Conservation (phyloP, 2,797 vertebrate genomes). For the Limnodromus scolopaceus region DNA sequence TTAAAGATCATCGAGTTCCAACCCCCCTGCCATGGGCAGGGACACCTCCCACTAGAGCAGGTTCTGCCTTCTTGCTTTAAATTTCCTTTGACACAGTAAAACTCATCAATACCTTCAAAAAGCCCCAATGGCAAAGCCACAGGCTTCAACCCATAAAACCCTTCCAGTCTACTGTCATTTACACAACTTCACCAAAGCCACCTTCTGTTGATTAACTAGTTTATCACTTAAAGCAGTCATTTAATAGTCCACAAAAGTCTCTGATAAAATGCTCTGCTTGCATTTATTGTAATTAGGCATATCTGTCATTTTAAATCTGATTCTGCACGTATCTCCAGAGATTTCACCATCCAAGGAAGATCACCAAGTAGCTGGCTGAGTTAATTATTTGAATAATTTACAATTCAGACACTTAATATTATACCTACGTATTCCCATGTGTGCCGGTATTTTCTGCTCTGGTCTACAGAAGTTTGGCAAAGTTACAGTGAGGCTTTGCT, state of each 20-base stretch:
- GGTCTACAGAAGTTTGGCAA: not conserved
- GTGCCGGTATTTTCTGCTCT: not conserved
- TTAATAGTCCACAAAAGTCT: slow-evolving; percentile 7
- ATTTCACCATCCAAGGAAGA: slow-evolving; percentile 23
- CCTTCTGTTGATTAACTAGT: not conserved
- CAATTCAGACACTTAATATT: slow-evolving; percentile 22
- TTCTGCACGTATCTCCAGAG: slow-evolving; percentile 7
- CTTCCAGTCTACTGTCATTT: not conserved
- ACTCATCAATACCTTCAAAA: not conserved
- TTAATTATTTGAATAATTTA: slow-evolving; percentile 49
- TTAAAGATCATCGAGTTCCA: no score
- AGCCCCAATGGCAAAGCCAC: not conserved
- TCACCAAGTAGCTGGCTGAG: slow-evolving; percentile 39
- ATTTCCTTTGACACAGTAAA: not conserved
- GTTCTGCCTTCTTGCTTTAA: not conserved
- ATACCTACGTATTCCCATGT: not conserved
- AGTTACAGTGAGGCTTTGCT: not conserved
- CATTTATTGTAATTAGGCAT: slow-evolving; percentile 24
- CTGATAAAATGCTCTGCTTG: not conserved
- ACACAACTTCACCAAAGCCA: not conserved
- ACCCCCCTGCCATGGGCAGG: no score
- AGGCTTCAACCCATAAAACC: not conserved
- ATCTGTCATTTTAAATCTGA: slow-evolving; percentile 42
- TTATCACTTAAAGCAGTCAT: slow-evolving; percentile 1
- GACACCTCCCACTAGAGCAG: no score